Evolutionary conservation across 2,113 vertebrate species (phyloP), one percentile per base, ranked within the genome.

Genomic region (Aplodontia rufa): DNA sequence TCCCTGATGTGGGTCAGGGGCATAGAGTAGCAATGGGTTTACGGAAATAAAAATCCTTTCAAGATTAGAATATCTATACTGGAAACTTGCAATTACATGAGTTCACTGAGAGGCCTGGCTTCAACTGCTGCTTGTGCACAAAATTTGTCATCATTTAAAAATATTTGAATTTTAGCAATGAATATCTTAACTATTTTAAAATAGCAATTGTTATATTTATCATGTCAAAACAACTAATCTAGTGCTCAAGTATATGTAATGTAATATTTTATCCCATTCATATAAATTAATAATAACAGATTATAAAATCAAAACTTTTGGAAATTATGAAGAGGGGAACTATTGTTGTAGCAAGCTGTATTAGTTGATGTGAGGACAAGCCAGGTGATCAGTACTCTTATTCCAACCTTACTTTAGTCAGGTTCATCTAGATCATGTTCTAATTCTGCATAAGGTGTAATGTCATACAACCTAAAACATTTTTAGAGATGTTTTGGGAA

Each of bases 221-320:
- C 51, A 17, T 66, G 22, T n/a, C 37, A 79, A 51, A 55, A 19
- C 35, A n/a, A 55, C 20, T 9, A 53, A n/a, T 24, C 53, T 22
- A 81, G 13, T 81, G 4, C 5, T 37, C 28, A 76, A 66, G 7
- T 12, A 17, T 51, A 74, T 58, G 69, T 51, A 71, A 68, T 69
- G 40, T 42, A 37, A 22, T 92, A 81, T 78, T 90, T 91, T 83
- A 68, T 75, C 55, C 90, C 3, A 64, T 30, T 42, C 69, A 4
- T 66, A 66, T 84, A 74, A 75, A 62, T 68, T 68, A 80, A 84
- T 93, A 95, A 86, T 91, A 47, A 45, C 19, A 86, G 76, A 82
- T 85, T 37, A 55, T 79, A 60, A 66, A 95, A 74, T 85, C 22
- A 51, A 88, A 80, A 62, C 11, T 51, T 24, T 17, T 82, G 7